Conservation (phyloP, 2,888 invertebrate genomes). For the Scaptodrosophila latifasciaeformis region DNA sequence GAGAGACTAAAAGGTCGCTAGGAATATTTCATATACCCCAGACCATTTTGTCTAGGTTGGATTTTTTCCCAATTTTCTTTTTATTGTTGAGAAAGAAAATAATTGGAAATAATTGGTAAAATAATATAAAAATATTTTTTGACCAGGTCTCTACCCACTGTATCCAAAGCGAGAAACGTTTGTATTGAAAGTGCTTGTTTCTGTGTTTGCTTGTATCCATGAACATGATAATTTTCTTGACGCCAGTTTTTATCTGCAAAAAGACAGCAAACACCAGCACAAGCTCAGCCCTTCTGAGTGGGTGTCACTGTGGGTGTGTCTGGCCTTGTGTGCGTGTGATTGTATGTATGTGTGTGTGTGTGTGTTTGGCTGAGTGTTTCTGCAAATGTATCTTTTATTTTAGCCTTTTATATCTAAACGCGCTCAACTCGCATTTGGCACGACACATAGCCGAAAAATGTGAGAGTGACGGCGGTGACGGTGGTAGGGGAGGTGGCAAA, state of each 20-base stretch:
- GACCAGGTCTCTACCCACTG: not conserved
- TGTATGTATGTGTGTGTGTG: not conserved
- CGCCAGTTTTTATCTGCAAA: conserved; percentile 65
- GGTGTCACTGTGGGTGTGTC: not conserved
- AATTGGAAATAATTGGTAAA: too few species aligned
- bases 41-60: too few species aligned
- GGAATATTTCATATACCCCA: too few species aligned
- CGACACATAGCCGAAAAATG: conserved; percentile 63
- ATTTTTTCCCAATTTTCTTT: too few species aligned
- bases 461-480: conserved; percentile 18
- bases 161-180: not conserved
- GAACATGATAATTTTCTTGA: conserved; percentile 69
- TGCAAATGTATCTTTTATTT: conserved; percentile 66
- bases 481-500: too few species aligned
- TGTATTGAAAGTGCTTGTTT: not conserved
- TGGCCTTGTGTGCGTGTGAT: not conserved
- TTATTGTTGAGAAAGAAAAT: too few species aligned
- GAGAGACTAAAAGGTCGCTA: too few species aligned
- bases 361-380: conserved; percentile 38
- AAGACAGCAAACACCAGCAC: conserved; percentile 38
- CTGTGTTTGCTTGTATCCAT: conserved; percentile 32
- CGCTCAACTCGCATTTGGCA: conserved; percentile 59
- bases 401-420: conserved; percentile 68
- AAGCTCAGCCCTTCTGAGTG: conserved; percentile 13
- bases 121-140: too few species aligned